Percentiles rank a stretch among this genome's conserved stretches.
Evolutionary conservation across 1,140 invertebrate genomes (phyloP).

Genomic region (Sarcophaga peregrina): DNA sequence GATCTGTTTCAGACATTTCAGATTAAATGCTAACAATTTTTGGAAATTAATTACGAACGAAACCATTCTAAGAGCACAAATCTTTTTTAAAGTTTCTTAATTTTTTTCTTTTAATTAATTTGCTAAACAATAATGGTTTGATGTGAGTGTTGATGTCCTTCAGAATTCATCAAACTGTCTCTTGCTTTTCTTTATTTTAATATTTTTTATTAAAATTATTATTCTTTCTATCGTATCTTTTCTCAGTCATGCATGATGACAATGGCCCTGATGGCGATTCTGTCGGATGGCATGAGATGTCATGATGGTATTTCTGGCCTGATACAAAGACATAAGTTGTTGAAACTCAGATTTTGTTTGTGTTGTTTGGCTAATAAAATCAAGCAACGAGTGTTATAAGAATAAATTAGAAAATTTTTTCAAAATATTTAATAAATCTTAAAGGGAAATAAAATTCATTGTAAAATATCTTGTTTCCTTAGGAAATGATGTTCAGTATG

Average conservation of each 20-base stretch:
- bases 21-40: too few species aligned
- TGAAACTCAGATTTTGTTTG: background rate
- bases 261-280: background rate
- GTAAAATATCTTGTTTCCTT: background rate
- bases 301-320: background rate
- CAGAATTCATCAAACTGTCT: too few species aligned
- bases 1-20: too few species aligned
- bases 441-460: background rate
- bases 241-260: background rate
- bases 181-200: too few species aligned
- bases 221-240: too few species aligned
- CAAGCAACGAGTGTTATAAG: background rate
- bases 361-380: slow-evolving; percentile 6
- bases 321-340: background rate
- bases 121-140: too few species aligned
- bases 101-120: too few species aligned
- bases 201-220: too few species aligned
- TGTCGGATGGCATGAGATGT: background rate
- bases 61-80: too few species aligned
- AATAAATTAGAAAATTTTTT: background rate
- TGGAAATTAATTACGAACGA: too few species aligned
- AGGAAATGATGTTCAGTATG: background rate
- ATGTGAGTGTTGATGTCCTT: too few species aligned
- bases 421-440: background rate
- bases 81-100: too few species aligned